phyloP scores from a whole-genome alignment of 2,888 invertebrate genomes.

The Drosophila nigricruria region DNA sequence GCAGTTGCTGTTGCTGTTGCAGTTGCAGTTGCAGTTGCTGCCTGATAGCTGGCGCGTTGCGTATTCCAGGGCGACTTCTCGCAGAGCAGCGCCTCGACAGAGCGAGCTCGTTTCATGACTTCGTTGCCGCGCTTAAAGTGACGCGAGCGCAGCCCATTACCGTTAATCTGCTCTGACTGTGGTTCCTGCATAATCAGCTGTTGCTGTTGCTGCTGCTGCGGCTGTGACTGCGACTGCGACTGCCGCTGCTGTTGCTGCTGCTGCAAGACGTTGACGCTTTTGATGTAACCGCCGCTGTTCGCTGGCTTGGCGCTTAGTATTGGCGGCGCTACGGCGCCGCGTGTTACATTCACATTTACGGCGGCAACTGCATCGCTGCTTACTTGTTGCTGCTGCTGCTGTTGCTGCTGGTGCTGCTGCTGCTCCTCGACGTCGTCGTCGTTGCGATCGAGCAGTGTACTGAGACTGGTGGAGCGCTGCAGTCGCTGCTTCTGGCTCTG shows the following conservation, averaged over 20 bases:
- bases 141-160: conserved; percentile 74
- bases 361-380: conserved; percentile 1
- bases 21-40: conserved; percentile 37
- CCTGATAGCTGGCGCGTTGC: conserved; percentile 52
- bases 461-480: conserved; percentile 93
- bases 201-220: conserved; percentile 16
- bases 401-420: conserved; percentile 43
- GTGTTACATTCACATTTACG: background rate
- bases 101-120: conserved; percentile 93
- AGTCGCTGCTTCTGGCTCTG: conserved; percentile 88
- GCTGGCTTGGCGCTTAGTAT: conserved; percentile 56
- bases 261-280: conserved; percentile 47
- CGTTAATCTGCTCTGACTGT: conserved; percentile 22
- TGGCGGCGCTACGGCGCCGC: conserved; percentile 46
- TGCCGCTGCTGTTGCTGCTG: conserved; percentile 32
- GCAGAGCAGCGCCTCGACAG: conserved; percentile 93
- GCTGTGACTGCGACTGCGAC: conserved; percentile 8
- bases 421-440: conserved; percentile 81
- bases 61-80: conserved; percentile 86
- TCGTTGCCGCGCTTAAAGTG: conserved; percentile 87
- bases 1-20: background rate
- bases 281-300: conserved; percentile 48
- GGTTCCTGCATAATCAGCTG: conserved; percentile 26
- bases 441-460: conserved; percentile 92
- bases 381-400: conserved; percentile 5